phyloP scores from a whole-genome alignment of 2,888 invertebrate species.

The Arctia plantaginis region DNA sequence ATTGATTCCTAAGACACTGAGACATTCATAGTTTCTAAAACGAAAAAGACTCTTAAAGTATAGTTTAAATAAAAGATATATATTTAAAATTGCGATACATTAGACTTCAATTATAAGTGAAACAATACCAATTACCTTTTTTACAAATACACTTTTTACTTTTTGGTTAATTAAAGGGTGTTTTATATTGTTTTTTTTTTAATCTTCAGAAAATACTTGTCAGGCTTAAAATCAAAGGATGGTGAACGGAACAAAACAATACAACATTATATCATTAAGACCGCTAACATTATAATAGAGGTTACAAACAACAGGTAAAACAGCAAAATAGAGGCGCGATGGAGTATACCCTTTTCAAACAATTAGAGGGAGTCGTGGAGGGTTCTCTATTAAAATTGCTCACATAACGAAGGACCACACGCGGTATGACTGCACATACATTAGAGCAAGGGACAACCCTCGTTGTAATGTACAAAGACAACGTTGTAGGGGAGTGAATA shows the following conservation, averaged over 20 bases:
- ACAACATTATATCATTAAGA: neutral
- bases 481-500: conserved; percentile 62
- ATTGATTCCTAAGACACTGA: neutral
- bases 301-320: conserved; percentile 21
- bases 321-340: conserved; percentile 27
- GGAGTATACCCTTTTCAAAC: conserved; percentile 70
- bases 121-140: neutral
- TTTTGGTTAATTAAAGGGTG: neutral
- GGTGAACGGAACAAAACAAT: neutral
- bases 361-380: conserved; percentile 69
- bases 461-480: conserved; percentile 40
- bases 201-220: neutral
- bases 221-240: conserved; percentile 2
- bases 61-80: neutral
- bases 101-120: neutral
- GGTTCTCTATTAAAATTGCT: conserved; percentile 76
- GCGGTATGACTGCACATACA: conserved; percentile 75
- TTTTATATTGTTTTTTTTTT: neutral
- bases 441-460: conserved; percentile 59
- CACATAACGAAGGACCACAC: conserved; percentile 69
- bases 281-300: neutral
- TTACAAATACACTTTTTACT: neutral
- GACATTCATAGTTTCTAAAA: neutral
- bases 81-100: neutral
- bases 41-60: neutral